phyloP scores from a whole-genome alignment of 2,797 vertebrate species.

The Avahi laniger region DNA sequence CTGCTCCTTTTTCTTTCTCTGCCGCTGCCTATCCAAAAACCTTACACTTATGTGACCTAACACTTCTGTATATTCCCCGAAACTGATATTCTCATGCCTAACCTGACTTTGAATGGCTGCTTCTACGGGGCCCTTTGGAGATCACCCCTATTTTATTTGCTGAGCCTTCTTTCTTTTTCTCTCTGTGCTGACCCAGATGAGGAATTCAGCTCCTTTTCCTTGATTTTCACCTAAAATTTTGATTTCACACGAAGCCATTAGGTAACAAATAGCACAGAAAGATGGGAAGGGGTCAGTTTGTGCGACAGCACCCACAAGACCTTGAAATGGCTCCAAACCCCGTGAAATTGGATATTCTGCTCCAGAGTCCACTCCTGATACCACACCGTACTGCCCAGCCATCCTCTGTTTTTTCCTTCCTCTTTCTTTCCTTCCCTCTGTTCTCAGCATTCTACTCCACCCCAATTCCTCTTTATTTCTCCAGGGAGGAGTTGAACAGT shows the following conservation, averaged over 20 bases:
- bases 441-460: neutral
- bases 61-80: neutral
- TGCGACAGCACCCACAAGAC: neutral
- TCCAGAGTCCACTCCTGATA: too few relatives aligned
- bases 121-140: neutral
- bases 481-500: neutral
- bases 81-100: too few relatives aligned
- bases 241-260: neutral
- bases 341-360: fast-evolving
- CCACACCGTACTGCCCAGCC: fast-evolving
- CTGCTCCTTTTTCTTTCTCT: too few relatives aligned
- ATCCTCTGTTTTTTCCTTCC: neutral
- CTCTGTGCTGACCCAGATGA: neutral
- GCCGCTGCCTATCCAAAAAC: too few relatives aligned
- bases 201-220: neutral
- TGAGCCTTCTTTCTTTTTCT: neutral
- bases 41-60: neutral
- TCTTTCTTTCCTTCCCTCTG: neutral
- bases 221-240: neutral
- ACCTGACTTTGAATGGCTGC: neutral
- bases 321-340: neutral
- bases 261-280: too few relatives aligned
- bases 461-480: neutral
- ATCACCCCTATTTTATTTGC: neutral
- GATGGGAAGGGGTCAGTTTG: neutral